Conservation (phyloP, 1,140 invertebrate species). For the Drosophila melanica region DNA sequence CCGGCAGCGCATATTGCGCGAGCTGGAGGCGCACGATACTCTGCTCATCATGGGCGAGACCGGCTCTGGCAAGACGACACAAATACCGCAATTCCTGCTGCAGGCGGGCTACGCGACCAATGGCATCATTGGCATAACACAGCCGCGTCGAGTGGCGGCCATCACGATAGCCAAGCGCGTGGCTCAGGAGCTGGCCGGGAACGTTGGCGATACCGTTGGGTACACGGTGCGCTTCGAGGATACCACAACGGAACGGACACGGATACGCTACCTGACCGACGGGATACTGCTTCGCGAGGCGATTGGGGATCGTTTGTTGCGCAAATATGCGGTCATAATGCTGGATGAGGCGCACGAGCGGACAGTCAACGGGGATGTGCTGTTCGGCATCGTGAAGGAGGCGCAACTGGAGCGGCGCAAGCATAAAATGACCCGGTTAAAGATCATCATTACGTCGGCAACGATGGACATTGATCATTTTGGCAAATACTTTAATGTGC, state of each 20-base stretch:
- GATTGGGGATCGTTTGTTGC: slow-evolving; percentile 88
- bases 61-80: slow-evolving; percentile 95
- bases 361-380: slow-evolving; percentile 96
- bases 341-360: slow-evolving; percentile 99
- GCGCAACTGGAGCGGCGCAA: slow-evolving; percentile 89
- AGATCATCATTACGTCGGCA: slow-evolving; percentile 95
- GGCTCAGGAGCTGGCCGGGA: slow-evolving; percentile 89
- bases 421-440: slow-evolving; percentile 87
- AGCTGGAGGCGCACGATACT: slow-evolving; percentile 84
- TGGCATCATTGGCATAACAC: slow-evolving; percentile 91
- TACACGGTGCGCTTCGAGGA: slow-evolving; percentile 97
- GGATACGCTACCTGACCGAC: slow-evolving; percentile 94
- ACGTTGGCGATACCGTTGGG: slow-evolving; percentile 86
- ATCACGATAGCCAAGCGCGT: slow-evolving; percentile 95
- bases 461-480: slow-evolving; percentile 98
- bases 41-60: slow-evolving; percentile 95
- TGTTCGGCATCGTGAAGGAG: slow-evolving; percentile 93
- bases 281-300: slow-evolving; percentile 95
- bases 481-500: slow-evolving; percentile 94
- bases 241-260: slow-evolving; percentile 88
- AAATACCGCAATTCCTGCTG: slow-evolving; percentile 92
- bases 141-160: slow-evolving; percentile 96
- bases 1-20: slow-evolving; percentile 62
- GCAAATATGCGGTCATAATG: slow-evolving; percentile 92
- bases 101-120: slow-evolving; percentile 86